A percentile compares a stretch with the other conserved stretches of the same genome.
Evolutionary conservation across 1,140 invertebrate genomes (phyloP).

Genomic region (Dolichoris vasculosae): DNA sequence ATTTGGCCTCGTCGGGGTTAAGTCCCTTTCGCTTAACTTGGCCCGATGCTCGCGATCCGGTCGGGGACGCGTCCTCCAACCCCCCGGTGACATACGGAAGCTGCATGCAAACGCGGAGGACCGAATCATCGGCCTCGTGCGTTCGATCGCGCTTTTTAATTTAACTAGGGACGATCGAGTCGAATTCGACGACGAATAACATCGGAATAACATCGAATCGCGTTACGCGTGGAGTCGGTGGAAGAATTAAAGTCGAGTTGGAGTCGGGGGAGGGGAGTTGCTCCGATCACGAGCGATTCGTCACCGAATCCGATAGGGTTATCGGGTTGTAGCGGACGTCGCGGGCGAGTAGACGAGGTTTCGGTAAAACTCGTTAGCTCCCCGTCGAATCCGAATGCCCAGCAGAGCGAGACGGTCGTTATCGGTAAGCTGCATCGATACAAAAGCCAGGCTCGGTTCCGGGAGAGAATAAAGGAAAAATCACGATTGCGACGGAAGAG

Average conservation of each 20-base stretch:
- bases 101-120: slow-evolving; percentile 3
- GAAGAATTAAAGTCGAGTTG: too few species aligned
- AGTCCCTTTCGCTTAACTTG: slow-evolving; percentile 8
- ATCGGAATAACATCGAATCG: too few species aligned
- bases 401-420: background rate
- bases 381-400: too few species aligned
- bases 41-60: slow-evolving; percentile 21
- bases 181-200: background rate
- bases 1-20: slow-evolving; percentile 16
- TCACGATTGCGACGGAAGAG: background rate
- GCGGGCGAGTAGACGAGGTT: background rate
- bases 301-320: background rate
- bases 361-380: background rate
- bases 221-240: too few species aligned
- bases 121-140: background rate
- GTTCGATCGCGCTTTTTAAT: background rate
- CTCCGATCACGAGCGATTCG: background rate
- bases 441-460: background rate
- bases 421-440: background rate
- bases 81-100: background rate
- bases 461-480: background rate
- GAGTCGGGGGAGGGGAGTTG: background rate
- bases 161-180: background rate
- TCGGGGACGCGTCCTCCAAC: background rate
- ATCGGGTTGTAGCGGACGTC: background rate